A percentile compares a stretch with the other conserved stretches of the same genome.
Conservation (phyloP, 2,888 invertebrate species). For the Eupithecia pulchellata region DNA sequence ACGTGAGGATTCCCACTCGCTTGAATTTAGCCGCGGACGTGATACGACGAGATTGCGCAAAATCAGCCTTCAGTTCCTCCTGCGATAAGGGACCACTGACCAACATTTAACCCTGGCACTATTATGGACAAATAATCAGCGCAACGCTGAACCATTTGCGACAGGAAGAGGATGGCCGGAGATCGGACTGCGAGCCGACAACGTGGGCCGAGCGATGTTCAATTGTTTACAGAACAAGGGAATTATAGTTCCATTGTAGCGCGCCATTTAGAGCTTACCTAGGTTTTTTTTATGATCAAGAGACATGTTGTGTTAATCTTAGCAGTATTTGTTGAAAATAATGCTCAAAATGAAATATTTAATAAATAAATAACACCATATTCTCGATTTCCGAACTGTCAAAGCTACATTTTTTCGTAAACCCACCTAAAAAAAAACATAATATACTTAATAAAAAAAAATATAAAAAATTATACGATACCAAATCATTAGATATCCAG, state of each 20-base stretch:
- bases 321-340: background rate
- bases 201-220: conserved; percentile 9
- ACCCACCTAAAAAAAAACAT: conserved; percentile 9
- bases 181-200: background rate
- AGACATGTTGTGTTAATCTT: background rate
- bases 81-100: conserved; percentile 71
- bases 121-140: conserved; percentile 41
- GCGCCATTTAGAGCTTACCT: background rate
- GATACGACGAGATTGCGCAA: conserved; percentile 81
- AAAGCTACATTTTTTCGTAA: background rate
- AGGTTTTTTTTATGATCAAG: background rate
- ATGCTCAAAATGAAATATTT: background rate
- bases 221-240: background rate
- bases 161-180: conserved; percentile 22
- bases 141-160: conserved; percentile 28
- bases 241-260: background rate
- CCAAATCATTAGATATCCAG: conserved; percentile 58
- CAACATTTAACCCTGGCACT: conserved; percentile 81
- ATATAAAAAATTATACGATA: conserved; percentile 68
- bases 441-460: conserved; percentile 24
- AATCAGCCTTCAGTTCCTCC: conserved; percentile 82
- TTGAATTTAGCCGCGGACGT: conserved; percentile 75
- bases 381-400: background rate
- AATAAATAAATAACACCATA: background rate
- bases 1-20: conserved; percentile 68